Percentiles rank a stretch among this genome's conserved stretches.
phyloP scores from a whole-genome alignment of 2,888 invertebrate genomes.

The Pachydiplax longipennis region DNA sequence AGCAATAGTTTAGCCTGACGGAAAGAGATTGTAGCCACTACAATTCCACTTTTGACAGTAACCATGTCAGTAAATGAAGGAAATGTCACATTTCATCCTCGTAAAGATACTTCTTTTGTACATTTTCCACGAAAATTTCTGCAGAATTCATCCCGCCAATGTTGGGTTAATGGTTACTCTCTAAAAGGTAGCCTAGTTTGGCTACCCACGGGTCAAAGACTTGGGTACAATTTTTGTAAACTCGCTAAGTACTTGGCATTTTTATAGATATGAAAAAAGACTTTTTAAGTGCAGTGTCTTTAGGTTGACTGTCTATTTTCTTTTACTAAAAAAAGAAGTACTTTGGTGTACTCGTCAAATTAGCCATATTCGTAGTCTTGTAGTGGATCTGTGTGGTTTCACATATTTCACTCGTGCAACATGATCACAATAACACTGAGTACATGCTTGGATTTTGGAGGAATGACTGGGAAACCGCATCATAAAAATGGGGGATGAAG shows the following conservation, averaged over 20 bases:
- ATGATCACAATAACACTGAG: conserved; percentile 33
- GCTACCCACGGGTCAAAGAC: conserved; percentile 38
- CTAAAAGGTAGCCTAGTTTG: conserved; percentile 24
- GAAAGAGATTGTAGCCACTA: not conserved
- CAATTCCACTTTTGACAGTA: conserved; percentile 22
- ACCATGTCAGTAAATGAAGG: not conserved
- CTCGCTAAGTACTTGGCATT: conserved; percentile 31
- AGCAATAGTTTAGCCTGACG: conserved; percentile 12
- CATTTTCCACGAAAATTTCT: conserved; percentile 25
- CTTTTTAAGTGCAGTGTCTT: conserved; percentile 36
- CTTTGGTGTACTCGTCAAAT: conserved; percentile 34
- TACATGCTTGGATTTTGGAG: conserved; percentile 44
- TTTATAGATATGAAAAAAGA: conserved; percentile 18
- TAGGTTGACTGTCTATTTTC: conserved; percentile 36
- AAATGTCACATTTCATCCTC: conserved; percentile 20
- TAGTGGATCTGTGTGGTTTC: conserved; percentile 38
- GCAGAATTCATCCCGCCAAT: conserved; percentile 15
- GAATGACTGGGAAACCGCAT: conserved; percentile 37
- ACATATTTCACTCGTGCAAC: conserved; percentile 33
- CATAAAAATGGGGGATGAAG: conserved; percentile 14
- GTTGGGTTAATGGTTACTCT: conserved; percentile 21
- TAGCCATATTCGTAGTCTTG: conserved; percentile 26
- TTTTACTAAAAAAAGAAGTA: conserved; percentile 18
- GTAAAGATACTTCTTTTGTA: conserved; percentile 9
- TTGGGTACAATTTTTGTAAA: conserved; percentile 44